Base-by-base conservation (phyloP, 2,888 invertebrate genomes). In the Torymus aiolomorphi region DNA sequence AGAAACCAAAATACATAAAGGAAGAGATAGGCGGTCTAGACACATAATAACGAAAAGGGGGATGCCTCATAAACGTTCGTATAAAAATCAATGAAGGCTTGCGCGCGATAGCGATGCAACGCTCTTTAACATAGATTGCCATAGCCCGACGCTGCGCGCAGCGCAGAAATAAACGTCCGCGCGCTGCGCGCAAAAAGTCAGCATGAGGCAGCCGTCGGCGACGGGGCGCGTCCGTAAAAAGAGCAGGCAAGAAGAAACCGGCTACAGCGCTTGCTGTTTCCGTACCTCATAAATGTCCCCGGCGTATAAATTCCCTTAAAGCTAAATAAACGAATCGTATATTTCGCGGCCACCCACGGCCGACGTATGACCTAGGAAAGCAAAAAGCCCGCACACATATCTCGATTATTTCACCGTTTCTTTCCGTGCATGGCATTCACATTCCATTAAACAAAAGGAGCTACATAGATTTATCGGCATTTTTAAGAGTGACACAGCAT, bases 291-390 rank as follows among this genome's bases (percentile, higher is more conserved):
- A 75, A 75, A 75, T 75, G 75, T 75, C 67, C 31, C 61, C 51
- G 52, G 13, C n/a, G 52, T 52, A 67, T 75, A 75, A 67, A 75
- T 75, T 61, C 67, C 24, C 61, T 42, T 18, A 61, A 59, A 75
- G 67, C 59, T 75, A 75, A 75, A 75, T 75, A 75, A 67, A 75
- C 67, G 75, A 75, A 75, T 75, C 75, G 52, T 75, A 75, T 52
- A 67, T 67, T 67, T 67, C 10, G 61, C 52, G 51, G 20, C 14
- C 16, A 18, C 54, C 49, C 14, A 14, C 31, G 54, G 42, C 54
- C 49, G 24, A 20, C 31, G 54, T 67, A 18, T 13, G 18, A 11
- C 52, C 10, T 10, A 2, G 18, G 10, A 16, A 49, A 18, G 24
- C 14, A 16, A 14, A n/a, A 51, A 62, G 24, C 13, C 2, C 24